Evolutionary conservation across 2,797 vertebrate genomes (phyloP).

Genomic region (Dendrocincla tyrannina): DNA sequence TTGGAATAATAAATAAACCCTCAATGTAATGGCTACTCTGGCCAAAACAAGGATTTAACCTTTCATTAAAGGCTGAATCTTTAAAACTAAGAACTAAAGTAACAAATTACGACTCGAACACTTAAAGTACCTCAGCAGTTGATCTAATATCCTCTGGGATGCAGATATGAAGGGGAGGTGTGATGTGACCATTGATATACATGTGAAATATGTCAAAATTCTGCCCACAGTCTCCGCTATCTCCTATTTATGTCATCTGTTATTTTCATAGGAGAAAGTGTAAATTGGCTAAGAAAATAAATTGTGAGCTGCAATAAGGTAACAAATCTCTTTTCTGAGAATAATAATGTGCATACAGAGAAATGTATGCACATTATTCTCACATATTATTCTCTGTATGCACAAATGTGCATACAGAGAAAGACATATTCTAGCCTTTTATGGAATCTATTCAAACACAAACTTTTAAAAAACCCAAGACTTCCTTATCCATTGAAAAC

Average conservation of each 20-base stretch:
- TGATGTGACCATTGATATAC: background rate
- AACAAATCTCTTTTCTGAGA: background rate
- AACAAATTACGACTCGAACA: background rate
- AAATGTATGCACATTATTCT: too few species aligned
- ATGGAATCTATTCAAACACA: background rate
- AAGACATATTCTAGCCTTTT: background rate
- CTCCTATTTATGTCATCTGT: background rate
- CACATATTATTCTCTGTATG: too few species aligned
- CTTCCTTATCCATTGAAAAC: background rate
- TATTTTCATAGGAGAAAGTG: background rate
- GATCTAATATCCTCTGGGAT: background rate
- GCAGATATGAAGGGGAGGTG: background rate
- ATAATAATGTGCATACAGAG: background rate
- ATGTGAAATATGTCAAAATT: background rate
- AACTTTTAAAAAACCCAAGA: background rate
- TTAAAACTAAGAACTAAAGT: background rate
- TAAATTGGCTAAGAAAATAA: background rate
- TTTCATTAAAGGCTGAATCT: background rate
- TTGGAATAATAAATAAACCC: background rate
- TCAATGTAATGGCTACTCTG: background rate
- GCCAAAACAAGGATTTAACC: background rate
- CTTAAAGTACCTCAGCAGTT: background rate
- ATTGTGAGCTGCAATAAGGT: background rate
- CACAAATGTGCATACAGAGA: background rate
- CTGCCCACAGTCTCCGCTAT: background rate